Evolutionary conservation across 2,888 invertebrate genomes (phyloP).

Genomic region (Neocrepidodera transversa): DNA sequence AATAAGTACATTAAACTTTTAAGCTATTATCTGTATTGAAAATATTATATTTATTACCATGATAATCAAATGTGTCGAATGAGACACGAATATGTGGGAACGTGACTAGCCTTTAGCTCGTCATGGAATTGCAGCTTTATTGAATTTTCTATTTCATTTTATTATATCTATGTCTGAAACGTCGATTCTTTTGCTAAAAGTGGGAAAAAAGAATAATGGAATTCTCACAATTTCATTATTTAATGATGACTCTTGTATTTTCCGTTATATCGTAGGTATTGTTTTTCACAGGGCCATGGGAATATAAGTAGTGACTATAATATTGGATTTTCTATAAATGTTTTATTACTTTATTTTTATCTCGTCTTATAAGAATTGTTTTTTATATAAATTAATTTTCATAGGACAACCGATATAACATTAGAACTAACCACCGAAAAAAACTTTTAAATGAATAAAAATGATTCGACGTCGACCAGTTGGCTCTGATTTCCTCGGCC

Average conservation of each 20-base stretch:
- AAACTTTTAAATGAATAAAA: slow-evolving; percentile 10
- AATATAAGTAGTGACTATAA: no score
- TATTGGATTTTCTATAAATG: no score
- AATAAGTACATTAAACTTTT: no score
- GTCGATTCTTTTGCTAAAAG: slow-evolving; percentile 1
- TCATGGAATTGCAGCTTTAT: slow-evolving; percentile 11
- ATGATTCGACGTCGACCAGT: slow-evolving; percentile 15
- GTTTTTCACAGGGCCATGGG: no score
- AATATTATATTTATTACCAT: no score
- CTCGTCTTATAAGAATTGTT: no score
- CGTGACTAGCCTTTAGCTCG: neutral
- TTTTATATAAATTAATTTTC: no score
- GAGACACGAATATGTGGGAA: slow-evolving; percentile 1
- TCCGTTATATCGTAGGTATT: no score
- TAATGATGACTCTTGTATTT: neutral
- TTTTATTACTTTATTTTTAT: no score
- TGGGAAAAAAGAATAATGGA: slow-evolving; percentile 6
- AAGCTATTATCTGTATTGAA: no score
- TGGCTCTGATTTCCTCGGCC: neutral
- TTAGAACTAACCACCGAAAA: no score
- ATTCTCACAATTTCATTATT: slow-evolving; percentile 6
- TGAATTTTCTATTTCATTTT: slow-evolving; percentile 13
- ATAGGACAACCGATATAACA: no score
- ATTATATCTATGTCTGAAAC: neutral
- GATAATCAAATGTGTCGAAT: neutral